A percentile compares a stretch with the other conserved stretches of the same genome.
Evolutionary conservation across 2,113 vertebrate genomes (phyloP).

Genomic region (Coptodon bakossiorum): DNA sequence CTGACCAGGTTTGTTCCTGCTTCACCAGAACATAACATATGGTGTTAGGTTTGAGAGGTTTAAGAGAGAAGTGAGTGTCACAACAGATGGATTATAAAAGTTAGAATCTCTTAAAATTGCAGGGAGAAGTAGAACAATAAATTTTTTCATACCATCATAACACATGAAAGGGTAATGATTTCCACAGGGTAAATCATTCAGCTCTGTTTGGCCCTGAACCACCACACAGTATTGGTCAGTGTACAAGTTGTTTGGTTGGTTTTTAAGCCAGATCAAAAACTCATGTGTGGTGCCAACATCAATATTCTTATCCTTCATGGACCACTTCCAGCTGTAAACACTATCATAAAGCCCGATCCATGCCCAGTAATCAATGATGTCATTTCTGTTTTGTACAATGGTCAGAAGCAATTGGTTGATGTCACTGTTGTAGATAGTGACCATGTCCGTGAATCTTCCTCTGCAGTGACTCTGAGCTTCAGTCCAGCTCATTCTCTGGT

Average conservation of each 20-base stretch:
- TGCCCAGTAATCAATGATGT: neutral
- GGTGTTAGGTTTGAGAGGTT: neutral
- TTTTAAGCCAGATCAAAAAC: neutral
- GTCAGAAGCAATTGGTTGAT: neutral
- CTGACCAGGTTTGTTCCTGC: neutral
- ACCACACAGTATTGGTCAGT: neutral
- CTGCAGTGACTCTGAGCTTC: neutral
- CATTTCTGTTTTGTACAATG: neutral
- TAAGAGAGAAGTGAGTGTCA: neutral
- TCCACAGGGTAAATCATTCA: neutral
- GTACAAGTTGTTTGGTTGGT: neutral
- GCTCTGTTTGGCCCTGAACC: neutral
- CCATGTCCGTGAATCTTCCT: neutral
- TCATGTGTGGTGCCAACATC: neutral
- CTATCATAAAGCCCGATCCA: neutral
- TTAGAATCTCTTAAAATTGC: neutral
- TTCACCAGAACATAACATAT: neutral
- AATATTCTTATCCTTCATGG: neutral
- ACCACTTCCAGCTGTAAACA: neutral
- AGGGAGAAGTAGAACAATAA: neutral
- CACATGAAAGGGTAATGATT: neutral
- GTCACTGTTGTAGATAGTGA: neutral
- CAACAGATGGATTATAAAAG: neutral
- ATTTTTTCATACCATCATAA: neutral
- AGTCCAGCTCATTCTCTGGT: neutral